phyloP scores from a whole-genome alignment of 30 jellyfish, hydroid and myxozoan species.

The Pseudorhiza aurosa region DNA sequence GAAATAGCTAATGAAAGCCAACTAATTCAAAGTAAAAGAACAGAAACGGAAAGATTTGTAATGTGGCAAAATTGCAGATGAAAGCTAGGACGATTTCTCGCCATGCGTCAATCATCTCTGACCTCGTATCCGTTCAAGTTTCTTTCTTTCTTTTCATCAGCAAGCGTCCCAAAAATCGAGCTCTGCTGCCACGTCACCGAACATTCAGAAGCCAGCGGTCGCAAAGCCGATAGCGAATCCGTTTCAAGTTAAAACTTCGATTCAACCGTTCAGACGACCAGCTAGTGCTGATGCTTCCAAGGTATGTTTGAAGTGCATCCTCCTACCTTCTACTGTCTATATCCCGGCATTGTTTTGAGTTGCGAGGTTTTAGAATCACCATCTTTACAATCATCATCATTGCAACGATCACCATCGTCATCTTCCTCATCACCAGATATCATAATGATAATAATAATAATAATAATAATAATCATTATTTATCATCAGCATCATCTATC shows the following conservation, averaged over 20 bases:
- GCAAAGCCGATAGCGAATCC: constrained; percentile 74
- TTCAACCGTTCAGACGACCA: constrained; percentile 75
- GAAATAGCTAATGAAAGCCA: no score
- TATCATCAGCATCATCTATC: background rate
- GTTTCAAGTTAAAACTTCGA: constrained; percentile 43
- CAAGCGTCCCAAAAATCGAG: constrained; percentile 74
- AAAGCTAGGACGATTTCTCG: background rate
- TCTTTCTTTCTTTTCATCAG: background rate
- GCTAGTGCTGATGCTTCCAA: constrained; percentile 15
- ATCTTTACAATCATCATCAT: background rate
- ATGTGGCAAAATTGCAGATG: background rate
- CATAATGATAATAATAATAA: background rate
- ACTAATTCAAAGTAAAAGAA: no score
- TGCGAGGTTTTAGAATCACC: no score
- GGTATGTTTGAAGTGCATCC: background rate
- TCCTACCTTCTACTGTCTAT: background rate
- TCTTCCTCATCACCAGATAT: background rate
- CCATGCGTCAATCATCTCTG: no score
- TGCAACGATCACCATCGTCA: background rate
- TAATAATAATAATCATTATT: background rate
- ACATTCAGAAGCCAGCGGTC: constrained; percentile 43
- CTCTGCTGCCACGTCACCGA: constrained; percentile 38
- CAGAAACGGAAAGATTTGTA: no score
- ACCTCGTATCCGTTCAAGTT: no score
- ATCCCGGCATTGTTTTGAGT: no score